These are phyloP conservation scores for Scylla paramamosain DNA, from an alignment of 1,140 invertebrate species.

Conservation along the genomic window DNA sequence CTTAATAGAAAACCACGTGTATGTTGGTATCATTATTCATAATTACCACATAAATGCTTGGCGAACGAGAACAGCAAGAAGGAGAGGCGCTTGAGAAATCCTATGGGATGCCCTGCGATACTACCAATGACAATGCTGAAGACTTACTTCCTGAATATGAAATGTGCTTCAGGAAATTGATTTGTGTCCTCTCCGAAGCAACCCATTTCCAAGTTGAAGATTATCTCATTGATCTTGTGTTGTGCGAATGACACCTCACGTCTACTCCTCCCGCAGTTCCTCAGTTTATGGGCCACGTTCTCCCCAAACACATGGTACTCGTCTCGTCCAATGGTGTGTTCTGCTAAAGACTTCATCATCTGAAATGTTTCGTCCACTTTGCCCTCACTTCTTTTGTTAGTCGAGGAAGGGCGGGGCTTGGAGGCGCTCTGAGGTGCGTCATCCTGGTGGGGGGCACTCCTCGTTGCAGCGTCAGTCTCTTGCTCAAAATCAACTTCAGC, in stretches of 20 bases:
- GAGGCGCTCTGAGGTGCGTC: not conserved
- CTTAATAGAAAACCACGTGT: too few relatives aligned
- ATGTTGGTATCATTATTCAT: too few relatives aligned
- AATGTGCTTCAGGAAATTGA: too few relatives aligned
- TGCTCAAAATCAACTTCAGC: constrained; percentile 31
- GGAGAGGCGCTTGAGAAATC: too few relatives aligned
- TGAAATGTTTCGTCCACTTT: constrained; percentile 18
- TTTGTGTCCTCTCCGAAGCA: not conserved
- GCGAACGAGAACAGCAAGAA: too few relatives aligned
- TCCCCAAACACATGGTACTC: constrained; percentile 48
- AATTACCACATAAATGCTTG: too few relatives aligned
- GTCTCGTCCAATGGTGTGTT: constrained; percentile 39
- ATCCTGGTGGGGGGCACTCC: constrained; percentile 13
- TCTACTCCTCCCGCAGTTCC: constrained; percentile 27
- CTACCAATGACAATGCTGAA: too few relatives aligned
- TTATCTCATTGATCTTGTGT: constrained; percentile 44
- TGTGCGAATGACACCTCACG: constrained; percentile 43
- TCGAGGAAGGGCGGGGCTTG: not conserved
- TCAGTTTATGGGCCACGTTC: constrained; percentile 45
- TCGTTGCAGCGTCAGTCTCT: not conserved
- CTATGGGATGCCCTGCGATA: too few relatives aligned
- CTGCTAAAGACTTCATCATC: constrained; percentile 40
- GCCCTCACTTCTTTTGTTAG: constrained; percentile 15
- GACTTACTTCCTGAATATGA: too few relatives aligned
- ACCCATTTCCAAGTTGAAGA: constrained; percentile 54